A percentile compares a stretch with the other conserved stretches of the same genome.
phyloP scores from a whole-genome alignment of 2,797 vertebrate species.

The Onychomys arenicola region DNA sequence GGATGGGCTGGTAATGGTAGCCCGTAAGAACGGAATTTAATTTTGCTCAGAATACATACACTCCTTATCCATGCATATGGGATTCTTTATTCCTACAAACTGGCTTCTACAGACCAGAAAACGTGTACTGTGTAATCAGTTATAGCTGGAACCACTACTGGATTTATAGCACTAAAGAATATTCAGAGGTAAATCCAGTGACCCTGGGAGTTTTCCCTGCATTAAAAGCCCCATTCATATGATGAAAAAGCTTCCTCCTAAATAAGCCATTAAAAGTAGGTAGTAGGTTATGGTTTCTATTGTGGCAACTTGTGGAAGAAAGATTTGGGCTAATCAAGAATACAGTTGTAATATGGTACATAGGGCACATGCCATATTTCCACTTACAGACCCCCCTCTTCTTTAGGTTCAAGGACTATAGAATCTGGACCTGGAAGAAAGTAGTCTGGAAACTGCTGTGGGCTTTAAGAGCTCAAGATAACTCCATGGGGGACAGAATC shows the following conservation, averaged over 20 bases:
- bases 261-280: not conserved
- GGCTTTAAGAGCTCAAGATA: not conserved
- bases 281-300: conserved; percentile 8
- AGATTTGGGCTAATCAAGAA: not conserved
- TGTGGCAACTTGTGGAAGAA: conserved; percentile 7
- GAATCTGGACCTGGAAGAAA: not conserved
- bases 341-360: not conserved
- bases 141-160: not conserved
- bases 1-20: not conserved
- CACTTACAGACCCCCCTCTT: not conserved
- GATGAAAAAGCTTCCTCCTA: conserved; percentile 1
- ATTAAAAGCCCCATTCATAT: not conserved
- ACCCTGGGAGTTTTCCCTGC: not conserved
- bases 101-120: conserved; percentile 32
- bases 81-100: conserved; percentile 35
- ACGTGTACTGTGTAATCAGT: not conserved
- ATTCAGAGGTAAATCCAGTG: not conserved
- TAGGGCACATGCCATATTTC: not conserved
- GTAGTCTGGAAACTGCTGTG: not conserved
- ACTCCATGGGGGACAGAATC: conserved; percentile 30
- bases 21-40: not conserved
- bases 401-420: conserved; percentile 9
- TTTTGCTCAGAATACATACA: not conserved
- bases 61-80: not conserved
- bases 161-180: not conserved